Evolutionary conservation across 2,113 vertebrate species (phyloP).

Genomic region (Ciconia maguari): DNA sequence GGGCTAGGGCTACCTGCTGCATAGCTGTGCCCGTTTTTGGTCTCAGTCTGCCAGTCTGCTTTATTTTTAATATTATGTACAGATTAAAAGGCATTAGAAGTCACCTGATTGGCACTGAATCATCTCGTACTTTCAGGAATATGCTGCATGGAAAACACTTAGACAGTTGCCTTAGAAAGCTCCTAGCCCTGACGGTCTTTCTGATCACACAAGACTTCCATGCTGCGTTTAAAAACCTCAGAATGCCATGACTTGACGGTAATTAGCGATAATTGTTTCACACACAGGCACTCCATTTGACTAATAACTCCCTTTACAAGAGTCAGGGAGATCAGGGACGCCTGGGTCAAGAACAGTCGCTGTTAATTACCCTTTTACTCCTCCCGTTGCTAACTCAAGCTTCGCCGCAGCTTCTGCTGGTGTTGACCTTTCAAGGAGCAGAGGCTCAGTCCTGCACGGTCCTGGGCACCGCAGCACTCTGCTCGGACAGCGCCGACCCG

Average conservation of each 20-base stretch:
- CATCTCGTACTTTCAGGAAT: neutral
- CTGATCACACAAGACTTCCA: neutral
- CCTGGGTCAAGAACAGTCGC: neutral
- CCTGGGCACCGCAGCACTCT: rapidly evolving
- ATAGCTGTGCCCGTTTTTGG: rapidly evolving
- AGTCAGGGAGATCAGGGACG: neutral
- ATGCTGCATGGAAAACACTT: neutral
- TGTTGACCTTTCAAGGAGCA: neutral
- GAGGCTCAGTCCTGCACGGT: neutral
- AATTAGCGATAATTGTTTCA: constrained; percentile 21
- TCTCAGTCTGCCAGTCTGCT: neutral
- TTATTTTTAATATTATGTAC: neutral
- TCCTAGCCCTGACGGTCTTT: neutral
- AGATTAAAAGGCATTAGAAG: neutral
- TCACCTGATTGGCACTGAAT: neutral
- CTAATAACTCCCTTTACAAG: neutral
- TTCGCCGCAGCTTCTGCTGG: neutral
- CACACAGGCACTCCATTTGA: neutral
- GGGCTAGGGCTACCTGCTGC: neutral
- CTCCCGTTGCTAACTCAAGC: neutral
- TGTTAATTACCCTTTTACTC: neutral
- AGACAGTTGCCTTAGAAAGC: neutral
- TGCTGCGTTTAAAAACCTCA: neutral
- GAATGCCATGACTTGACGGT: neutral
- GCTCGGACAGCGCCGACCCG: neutral